Evolutionary conservation across 2,113 vertebrate species (phyloP), one percentile per base, ranked within the genome.

Genomic region (Carassius auratus): DNA sequence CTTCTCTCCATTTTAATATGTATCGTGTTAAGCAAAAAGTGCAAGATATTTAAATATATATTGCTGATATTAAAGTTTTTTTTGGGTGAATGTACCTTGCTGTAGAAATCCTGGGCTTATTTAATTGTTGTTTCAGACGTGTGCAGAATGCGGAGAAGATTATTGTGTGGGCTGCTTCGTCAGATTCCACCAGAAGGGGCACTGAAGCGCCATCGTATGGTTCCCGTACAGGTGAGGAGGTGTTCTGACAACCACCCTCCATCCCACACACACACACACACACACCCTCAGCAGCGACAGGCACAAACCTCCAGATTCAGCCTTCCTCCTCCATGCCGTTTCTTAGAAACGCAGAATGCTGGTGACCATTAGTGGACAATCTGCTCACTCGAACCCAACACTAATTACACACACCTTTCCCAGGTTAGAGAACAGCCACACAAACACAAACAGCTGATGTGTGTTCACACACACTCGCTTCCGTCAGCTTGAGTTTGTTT

Each of bases 151-250:
- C 84, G 91, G 94, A n/a, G 95, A 97, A 91, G 92, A 96, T 90
- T 96, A 96, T 90, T 97, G 95, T 86, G 90, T 95, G 1, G 91
- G 92, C 21, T 97, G 96, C 84, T 97, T 96, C 92, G 89, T 93
- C 84, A 96, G 82, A 89, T 95, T 97, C 73, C 96, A 97, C 92
- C 96, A 96, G 92, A 97, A 96, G 96, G 96, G 93, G 95, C 96
- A 95, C 93, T 97, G 45, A 96, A 95, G 89, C 92, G 95, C 93
- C 96, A 97, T 85, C 94, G 93, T 91, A 96, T 94, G 86, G 93
- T 94, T 75, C 93, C 94, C 55, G 73, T 96, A 83, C 93, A 96
- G 95, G 96, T 97, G 91, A 77, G 91, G 74, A 13, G 14, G 42
- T 33, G 52, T 76, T 86, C 78, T 52, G 19, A 30, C 55, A 30